Evolutionary conservation across 2,888 invertebrate species (phyloP).

Genomic region (Tillus elongatus): DNA sequence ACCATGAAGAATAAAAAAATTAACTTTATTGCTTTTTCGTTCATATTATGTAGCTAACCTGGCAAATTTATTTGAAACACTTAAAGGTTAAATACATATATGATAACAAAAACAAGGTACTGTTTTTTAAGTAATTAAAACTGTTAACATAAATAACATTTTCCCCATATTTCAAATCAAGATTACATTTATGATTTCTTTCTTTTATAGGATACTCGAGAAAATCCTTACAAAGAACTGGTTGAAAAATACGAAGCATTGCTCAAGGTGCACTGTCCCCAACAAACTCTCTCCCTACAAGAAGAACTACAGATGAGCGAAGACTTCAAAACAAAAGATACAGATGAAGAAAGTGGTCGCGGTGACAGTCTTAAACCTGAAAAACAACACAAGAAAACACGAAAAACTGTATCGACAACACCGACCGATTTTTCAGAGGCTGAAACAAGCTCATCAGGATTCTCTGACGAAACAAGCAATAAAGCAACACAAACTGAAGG

Average conservation of each 20-base stretch:
- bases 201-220: slow-evolving; percentile 19
- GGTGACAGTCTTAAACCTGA: slow-evolving; percentile 41
- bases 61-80: no score
- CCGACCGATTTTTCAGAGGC: slow-evolving; percentile 78
- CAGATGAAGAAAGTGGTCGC: slow-evolving; percentile 56
- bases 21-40: no score
- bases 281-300: slow-evolving; percentile 49
- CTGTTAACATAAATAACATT: no score
- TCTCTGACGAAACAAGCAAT: slow-evolving; percentile 75
- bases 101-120: no score
- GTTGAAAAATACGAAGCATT: slow-evolving; percentile 81
- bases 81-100: no score
- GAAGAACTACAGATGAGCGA: slow-evolving; percentile 70
- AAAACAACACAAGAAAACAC: slow-evolving; percentile 44
- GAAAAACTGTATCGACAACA: slow-evolving; percentile 58
- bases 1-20: no score
- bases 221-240: slow-evolving; percentile 68
- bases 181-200: no score
- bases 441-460: slow-evolving; percentile 71
- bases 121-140: no score
- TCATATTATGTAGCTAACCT: no score
- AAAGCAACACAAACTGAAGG: slow-evolving; percentile 76
- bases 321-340: slow-evolving; percentile 60
- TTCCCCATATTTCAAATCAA: no score
- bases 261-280: slow-evolving; percentile 60